Conservation (phyloP, 2,888 invertebrate species). For the Noctua pronuba region DNA sequence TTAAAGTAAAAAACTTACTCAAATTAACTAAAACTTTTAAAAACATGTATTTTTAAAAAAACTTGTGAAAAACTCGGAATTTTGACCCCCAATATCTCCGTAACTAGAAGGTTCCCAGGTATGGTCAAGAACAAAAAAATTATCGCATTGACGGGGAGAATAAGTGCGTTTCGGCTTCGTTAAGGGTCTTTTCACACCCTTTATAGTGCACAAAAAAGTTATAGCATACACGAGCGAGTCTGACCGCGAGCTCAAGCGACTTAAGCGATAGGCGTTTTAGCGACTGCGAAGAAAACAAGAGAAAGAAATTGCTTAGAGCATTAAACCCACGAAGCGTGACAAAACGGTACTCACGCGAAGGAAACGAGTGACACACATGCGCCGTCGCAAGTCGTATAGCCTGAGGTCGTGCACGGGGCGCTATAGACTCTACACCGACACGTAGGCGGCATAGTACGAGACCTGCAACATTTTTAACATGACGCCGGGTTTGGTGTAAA, state of each 20-base stretch:
- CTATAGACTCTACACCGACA: background rate
- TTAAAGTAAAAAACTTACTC: no score
- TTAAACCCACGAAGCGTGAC: background rate
- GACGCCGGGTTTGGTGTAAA: background rate
- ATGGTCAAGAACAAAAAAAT: no score
- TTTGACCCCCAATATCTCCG: no score
- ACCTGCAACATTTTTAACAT: background rate
- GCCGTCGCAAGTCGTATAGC: background rate
- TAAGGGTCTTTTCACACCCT: no score
- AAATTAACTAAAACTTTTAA: no score
- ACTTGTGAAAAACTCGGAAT: no score
- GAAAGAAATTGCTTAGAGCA: background rate
- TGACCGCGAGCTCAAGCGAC: background rate
- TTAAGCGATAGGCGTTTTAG: background rate
- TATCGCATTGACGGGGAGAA: no score
- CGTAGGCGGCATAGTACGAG: background rate
- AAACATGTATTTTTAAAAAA: no score
- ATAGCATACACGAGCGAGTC: background rate
- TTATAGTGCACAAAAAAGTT: background rate
- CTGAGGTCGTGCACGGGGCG: background rate
- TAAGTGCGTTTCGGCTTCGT: no score
- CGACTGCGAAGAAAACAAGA: background rate
- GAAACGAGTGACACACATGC: background rate
- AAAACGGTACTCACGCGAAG: background rate
- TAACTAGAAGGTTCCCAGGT: no score